Evolutionary conservation across 2,113 vertebrate genomes (phyloP), one percentile per base, ranked within the genome.

Genomic region (Nyctereutes procyonoides): DNA sequence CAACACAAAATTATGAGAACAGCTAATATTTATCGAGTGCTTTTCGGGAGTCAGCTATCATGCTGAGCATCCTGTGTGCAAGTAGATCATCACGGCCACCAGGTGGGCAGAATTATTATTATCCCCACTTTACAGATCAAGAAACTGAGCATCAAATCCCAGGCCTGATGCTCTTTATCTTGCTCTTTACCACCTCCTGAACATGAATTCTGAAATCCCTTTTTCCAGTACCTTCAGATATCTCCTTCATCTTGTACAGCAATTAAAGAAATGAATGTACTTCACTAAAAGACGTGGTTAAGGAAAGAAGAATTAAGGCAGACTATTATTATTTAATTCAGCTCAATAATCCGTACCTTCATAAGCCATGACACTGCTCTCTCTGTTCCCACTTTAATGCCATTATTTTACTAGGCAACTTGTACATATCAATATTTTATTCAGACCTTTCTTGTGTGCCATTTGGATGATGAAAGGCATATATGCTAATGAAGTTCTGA

Each of bases 381-480:
- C 38, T 76, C 3, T 90, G 17, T 53, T 84, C 90, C 93, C 63
- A 88, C 38, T 90, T 95, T 65, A 92, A 84, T 81, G 69, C 7
- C 53, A 79, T 92, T 85, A 82, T 94, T 94, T 90, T 90, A 82
- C 55, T 77, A 92, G 19, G 53, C 9, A n/a, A 94, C 32, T 77
- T 60, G 77, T 88, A 84, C 58, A n/a, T 62, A 90, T 56, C 84
- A 97, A 97, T 96, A 88, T 93, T 97, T 97, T 88, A 97, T 71
- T 81, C 2, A 73, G 53, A 93, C 15, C 63, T 38, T 90, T 92
- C 80, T 90, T 86, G 73, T n/a, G 12, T 81, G 17, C 20, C 55
- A 73, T 94, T 92, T 88, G 51, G 22, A 79, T 82, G 92, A 95
- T 67, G 84, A 71, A 88, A 55, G 3, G 19, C 76, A 84, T 26